phyloP scores from a whole-genome alignment of 2,113 vertebrate genomes.

The Anser brachyrhynchus region DNA sequence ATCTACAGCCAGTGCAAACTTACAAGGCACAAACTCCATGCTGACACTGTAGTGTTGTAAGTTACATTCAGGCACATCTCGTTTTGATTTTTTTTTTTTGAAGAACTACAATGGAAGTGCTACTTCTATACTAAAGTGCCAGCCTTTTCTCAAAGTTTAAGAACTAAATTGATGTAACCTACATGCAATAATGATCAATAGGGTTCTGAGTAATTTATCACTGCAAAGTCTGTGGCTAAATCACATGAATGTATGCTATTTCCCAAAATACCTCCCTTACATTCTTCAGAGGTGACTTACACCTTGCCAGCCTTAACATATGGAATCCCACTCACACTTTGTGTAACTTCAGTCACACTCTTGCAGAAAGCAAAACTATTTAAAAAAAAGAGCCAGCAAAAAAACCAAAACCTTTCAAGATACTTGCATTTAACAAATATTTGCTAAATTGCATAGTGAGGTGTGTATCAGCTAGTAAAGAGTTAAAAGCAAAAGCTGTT shows the following conservation, averaged over 20 bases:
- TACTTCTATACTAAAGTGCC: conserved; percentile 31
- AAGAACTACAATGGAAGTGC: neutral
- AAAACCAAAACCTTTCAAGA: neutral
- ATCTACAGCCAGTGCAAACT: conserved; percentile 68
- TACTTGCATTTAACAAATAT: conserved; percentile 25
- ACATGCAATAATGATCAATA: neutral
- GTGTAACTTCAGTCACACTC: conserved; percentile 26
- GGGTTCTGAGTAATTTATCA: conserved; percentile 11
- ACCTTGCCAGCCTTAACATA: conserved; percentile 23
- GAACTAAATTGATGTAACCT: conserved; percentile 11
- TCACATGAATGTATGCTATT: neutral
- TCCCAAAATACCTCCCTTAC: neutral
- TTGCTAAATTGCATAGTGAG: conserved; percentile 72
- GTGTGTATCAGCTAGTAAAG: conserved; percentile 4
- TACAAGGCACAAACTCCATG: conserved; percentile 80
- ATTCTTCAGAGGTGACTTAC: conserved; percentile 7
- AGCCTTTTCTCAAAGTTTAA: conserved; percentile 47
- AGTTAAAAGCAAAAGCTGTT: conserved; percentile 59
- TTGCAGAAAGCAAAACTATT: conserved; percentile 36
- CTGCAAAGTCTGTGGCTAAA: conserved; percentile 17
- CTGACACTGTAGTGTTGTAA: conserved; percentile 48
- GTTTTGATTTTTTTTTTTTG: no score
- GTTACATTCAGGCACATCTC: conserved; percentile 56
- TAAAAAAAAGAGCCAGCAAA: neutral
- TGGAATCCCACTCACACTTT: conserved; percentile 37